Percentiles rank a stretch among this genome's conserved stretches.
Conservation (phyloP, 2,113 vertebrate species). For the Litocranius walleri region DNA sequence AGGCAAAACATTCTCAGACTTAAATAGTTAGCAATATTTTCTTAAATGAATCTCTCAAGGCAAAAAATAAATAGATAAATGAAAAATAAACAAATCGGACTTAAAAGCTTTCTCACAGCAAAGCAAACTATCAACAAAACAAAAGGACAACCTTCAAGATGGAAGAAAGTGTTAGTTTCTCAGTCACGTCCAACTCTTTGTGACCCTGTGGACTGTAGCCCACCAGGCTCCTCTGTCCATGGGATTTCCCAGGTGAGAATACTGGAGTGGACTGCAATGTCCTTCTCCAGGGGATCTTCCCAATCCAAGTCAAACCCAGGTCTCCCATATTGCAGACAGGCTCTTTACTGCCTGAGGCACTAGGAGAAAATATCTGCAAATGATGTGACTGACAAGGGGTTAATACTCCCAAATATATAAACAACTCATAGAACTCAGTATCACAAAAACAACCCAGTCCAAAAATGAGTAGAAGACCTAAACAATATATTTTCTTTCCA, state of each 20-base stretch:
- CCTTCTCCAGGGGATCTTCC: not conserved
- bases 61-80: not conserved
- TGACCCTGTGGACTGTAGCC: not conserved
- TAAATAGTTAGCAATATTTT: not conserved
- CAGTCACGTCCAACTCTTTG: not conserved
- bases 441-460: not conserved
- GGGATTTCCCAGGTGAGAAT: not conserved
- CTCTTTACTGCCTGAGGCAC: not conserved
- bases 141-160: not conserved
- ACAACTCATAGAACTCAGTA: not conserved
- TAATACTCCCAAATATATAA: not conserved
- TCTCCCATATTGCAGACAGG: not conserved
- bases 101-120: not conserved
- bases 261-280: not conserved
- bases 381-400: not conserved
- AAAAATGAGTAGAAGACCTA: not conserved
- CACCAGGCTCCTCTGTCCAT: not conserved
- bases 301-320: not conserved
- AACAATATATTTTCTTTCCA: not conserved
- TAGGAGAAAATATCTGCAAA: not conserved
- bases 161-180: not conserved
- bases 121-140: not conserved
- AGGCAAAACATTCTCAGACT: not conserved
- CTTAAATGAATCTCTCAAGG: not conserved
- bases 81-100: not conserved